Evolutionary conservation across 2,113 vertebrate species (phyloP).

Genomic region (Larimichthys crocea): DNA sequence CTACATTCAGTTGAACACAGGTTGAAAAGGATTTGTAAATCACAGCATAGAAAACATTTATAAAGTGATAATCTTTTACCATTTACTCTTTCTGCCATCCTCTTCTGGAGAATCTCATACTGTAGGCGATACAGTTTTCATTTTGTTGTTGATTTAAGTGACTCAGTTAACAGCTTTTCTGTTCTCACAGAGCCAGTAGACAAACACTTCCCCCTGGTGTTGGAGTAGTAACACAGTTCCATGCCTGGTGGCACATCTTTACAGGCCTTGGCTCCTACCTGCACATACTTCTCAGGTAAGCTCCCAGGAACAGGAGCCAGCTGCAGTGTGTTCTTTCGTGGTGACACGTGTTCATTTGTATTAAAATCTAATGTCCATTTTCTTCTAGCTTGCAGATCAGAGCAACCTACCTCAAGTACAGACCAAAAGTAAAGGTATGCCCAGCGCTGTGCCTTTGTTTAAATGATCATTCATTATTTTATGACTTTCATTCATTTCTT

Average conservation of each 20-base stretch:
- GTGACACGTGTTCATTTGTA: not conserved
- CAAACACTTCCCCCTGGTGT: constrained; percentile 87
- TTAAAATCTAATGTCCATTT: not conserved
- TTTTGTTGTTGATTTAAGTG: not conserved
- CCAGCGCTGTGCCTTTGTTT: not conserved
- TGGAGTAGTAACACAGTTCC: constrained; percentile 94
- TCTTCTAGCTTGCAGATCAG: constrained; percentile 92
- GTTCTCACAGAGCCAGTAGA: constrained; percentile 85
- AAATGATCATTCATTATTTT: not conserved
- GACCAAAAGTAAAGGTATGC: constrained; percentile 95
- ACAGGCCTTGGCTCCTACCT: constrained; percentile 97
- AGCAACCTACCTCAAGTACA: constrained; percentile 94
- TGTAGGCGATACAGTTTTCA: not conserved
- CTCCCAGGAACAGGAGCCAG: not conserved
- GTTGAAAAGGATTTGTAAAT: too few relatives aligned
- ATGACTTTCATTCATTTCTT: not conserved
- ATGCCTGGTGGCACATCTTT: constrained; percentile 99
- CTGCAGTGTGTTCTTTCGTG: not conserved
- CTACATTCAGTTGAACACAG: too few relatives aligned
- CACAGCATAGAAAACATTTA: not conserved
- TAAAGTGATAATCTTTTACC: not conserved
- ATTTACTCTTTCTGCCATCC: not conserved
- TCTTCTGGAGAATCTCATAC: not conserved
- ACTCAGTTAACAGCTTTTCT: not conserved
- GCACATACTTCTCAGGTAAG: constrained; percentile 95